Conservation (phyloP, 2,888 invertebrate genomes). For the Erebia palarica region DNA sequence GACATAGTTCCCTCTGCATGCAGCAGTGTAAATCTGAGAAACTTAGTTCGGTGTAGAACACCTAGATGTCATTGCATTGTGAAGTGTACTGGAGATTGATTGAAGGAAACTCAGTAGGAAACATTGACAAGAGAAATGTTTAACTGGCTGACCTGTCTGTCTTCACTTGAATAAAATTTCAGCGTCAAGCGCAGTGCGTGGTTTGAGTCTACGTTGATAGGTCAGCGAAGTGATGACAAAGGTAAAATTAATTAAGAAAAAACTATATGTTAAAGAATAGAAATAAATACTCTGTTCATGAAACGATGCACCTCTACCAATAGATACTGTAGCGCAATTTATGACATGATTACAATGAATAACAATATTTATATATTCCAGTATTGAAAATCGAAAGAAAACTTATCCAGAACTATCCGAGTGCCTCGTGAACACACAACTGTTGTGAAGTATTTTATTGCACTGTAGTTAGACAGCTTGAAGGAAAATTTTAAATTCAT, state of each 20-base stretch:
- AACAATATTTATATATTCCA: slow-evolving; percentile 13
- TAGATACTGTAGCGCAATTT: not conserved
- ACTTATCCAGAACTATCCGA: slow-evolving; percentile 30
- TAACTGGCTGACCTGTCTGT: too few relatives aligned
- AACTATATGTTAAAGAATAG: too few relatives aligned
- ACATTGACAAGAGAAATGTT: too few relatives aligned
- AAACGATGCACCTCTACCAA: not conserved
- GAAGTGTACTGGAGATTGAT: too few relatives aligned
- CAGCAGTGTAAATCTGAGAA: not conserved
- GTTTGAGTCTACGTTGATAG: too few relatives aligned
- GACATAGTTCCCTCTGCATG: not conserved
- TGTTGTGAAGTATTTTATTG: slow-evolving; percentile 38
- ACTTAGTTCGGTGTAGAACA: not conserved
- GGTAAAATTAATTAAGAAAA: too few relatives aligned
- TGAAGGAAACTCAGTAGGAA: too few relatives aligned
- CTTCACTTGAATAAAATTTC: too few relatives aligned
- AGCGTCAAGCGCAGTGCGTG: too few relatives aligned
- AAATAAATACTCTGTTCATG: too few relatives aligned
- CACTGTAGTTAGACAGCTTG: slow-evolving; percentile 38
- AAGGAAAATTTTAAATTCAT: slow-evolving; percentile 42
- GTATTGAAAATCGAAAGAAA: slow-evolving; percentile 25
- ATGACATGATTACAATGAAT: not conserved
- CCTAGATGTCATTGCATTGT: slow-evolving; percentile 1
- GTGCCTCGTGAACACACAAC: slow-evolving; percentile 26
- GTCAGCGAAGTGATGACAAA: too few relatives aligned